Conservation (phyloP, 1,140 invertebrate species). For the Maconellicoccus hirsutus region DNA sequence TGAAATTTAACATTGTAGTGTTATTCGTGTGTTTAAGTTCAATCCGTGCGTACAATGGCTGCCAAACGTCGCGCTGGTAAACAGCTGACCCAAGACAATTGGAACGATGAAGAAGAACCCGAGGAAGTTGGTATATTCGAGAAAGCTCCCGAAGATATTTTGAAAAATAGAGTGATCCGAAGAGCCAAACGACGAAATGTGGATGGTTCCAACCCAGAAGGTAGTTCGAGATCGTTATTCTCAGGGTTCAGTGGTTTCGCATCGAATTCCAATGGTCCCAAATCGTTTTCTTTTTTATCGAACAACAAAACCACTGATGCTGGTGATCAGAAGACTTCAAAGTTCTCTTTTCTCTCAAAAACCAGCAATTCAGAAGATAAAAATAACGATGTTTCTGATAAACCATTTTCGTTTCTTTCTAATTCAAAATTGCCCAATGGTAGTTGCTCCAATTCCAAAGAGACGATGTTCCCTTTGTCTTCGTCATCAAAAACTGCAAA, state of each 20-base stretch:
- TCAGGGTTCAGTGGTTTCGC: conserved; percentile 49
- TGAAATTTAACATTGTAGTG: too few species aligned
- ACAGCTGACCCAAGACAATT: conserved; percentile 81
- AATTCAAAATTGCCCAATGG: background rate
- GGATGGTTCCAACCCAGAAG: conserved; percentile 23
- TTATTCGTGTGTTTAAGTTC: too few species aligned
- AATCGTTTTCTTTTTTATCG: background rate
- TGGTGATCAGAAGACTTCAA: background rate
- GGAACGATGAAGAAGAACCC: conserved; percentile 69
- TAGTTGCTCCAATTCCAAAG: background rate
- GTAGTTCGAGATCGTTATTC: conserved; percentile 24
- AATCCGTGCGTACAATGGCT: too few species aligned
- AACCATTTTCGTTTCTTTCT: background rate
- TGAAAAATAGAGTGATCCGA: conserved; percentile 64
- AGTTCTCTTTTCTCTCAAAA: background rate
- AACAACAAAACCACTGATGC: background rate
- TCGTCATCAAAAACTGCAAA: too few species aligned
- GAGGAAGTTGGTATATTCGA: conserved; percentile 63
- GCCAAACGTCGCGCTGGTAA: conserved; percentile 60
- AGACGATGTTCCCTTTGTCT: background rate
- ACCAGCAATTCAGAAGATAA: background rate
- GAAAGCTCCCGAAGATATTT: conserved; percentile 51
- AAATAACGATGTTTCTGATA: background rate
- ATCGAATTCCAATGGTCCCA: conserved; percentile 26
- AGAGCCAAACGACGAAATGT: conserved; percentile 52